Evolutionary conservation across 1,140 invertebrate genomes (phyloP), one percentile per base, ranked within the genome.

Genomic region (Fragariocoptes setiger): DNA sequence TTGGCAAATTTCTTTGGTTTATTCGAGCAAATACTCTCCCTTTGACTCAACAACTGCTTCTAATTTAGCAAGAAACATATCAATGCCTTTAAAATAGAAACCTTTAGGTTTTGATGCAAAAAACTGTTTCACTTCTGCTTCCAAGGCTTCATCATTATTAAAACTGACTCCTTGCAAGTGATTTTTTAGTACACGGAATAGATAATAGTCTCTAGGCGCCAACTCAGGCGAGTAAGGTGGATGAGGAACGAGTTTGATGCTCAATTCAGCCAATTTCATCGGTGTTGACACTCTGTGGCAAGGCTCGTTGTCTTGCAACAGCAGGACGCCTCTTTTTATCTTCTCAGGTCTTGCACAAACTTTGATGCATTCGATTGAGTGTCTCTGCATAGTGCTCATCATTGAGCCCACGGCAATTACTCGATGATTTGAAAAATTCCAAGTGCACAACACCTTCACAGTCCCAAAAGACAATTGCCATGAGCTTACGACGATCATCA

Each of bases 151-250:
- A 15, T 44, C 21, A 40, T 31, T 35, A 40, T 40, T 44, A 31
- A 39, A 42, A 17, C 4, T 37, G 35, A 44, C 1, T 1, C 18
- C 38, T 3, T 5, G 2, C 35, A 38, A 37, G 18, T 31, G 31
- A 41, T 44, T 44, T 16, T 3, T 40, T n/a, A 44, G 37, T n/a
- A 21, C 21, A 4, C 17, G 21, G 37, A 44, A 44, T 5, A 44
- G 21, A 41, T 44, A 36, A n/a, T 40, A 57, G 42, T 56, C 53
- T 37, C 48, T 50, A 16, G 56, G 49, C 14, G 56, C 47, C 35
- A 56, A 41, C 43, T 59, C 53, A 21, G 53, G 50, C 42, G 40
- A 48, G 43, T 55, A 57, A 35, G 51, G 52, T 44, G 56, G 51
- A 39, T 59, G 54, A 16, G 25, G 25, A 21, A 40, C 35, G 16